These are phyloP conservation scores for Iselma pallidipennis DNA, from an alignment of 2,888 invertebrate genomes.

Conservation along the genomic window DNA sequence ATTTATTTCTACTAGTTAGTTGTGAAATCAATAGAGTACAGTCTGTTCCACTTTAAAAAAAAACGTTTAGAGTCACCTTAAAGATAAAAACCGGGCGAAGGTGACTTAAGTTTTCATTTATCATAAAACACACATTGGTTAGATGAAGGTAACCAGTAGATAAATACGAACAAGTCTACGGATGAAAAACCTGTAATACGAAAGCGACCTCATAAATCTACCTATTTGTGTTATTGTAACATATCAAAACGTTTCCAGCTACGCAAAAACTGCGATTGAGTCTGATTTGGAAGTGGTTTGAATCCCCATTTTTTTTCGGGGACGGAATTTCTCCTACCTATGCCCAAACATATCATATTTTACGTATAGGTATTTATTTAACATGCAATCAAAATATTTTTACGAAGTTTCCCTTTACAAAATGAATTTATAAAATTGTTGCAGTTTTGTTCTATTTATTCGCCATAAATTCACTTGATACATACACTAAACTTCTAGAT, in stretches of 20 bases:
- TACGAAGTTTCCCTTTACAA: neutral
- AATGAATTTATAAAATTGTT: neutral
- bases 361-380: too few species aligned
- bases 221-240: conserved; percentile 14
- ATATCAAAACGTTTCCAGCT: conserved; percentile 14
- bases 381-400: neutral
- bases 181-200: conserved; percentile 16
- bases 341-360: too few species aligned
- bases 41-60: too few species aligned
- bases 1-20: too few species aligned
- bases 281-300: neutral
- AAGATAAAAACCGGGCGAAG: too few species aligned
- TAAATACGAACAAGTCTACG: neutral
- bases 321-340: neutral
- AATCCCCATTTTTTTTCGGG: neutral
- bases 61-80: too few species aligned
- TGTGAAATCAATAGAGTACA: too few species aligned
- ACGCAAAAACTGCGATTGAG: conserved; percentile 16
- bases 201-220: conserved; percentile 16
- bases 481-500: neutral
- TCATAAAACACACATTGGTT: too few species aligned
- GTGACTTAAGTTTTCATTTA: too few species aligned
- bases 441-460: neutral
- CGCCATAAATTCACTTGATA: neutral
- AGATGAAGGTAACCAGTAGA: too few species aligned